A percentile compares a stretch with the other conserved stretches of the same genome.
These are phyloP conservation scores for Calliphora vicina DNA, from an alignment of 1,140 invertebrate genomes.

Conservation along the genomic window DNA sequence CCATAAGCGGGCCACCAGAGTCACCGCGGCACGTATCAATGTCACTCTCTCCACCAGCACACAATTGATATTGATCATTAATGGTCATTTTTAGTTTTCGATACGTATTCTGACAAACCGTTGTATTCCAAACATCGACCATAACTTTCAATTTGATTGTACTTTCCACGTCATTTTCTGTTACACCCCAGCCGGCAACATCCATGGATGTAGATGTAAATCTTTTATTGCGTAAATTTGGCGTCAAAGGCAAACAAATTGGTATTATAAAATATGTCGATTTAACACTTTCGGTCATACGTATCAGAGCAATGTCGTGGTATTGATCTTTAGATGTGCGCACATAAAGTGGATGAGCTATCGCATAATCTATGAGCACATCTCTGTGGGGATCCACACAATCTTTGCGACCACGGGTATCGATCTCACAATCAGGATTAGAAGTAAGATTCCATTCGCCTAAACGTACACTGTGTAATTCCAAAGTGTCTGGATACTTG, in stretches of 20 bases:
- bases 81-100: slow-evolving; percentile 48
- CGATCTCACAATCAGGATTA: slow-evolving; percentile 66
- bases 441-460: slow-evolving; percentile 71
- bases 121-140: slow-evolving; percentile 48
- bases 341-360: slow-evolving; percentile 71
- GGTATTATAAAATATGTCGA: slow-evolving; percentile 72
- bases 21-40: slow-evolving; percentile 77
- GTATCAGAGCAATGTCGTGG: slow-evolving; percentile 76
- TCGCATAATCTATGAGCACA: slow-evolving; percentile 67
- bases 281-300: slow-evolving; percentile 66
- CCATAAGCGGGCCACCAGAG: slow-evolving; percentile 75
- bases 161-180: slow-evolving; percentile 66
- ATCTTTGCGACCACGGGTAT: slow-evolving; percentile 50
- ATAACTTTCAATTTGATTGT: slow-evolving; percentile 48
- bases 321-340: slow-evolving; percentile 65
- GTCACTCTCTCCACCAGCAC: slow-evolving; percentile 70
- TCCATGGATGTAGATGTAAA: slow-evolving; percentile 67
- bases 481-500: slow-evolving; percentile 59
- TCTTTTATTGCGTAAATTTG: slow-evolving; percentile 54
- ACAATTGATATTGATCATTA: slow-evolving; percentile 66
- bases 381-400: slow-evolving; percentile 67
- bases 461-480: slow-evolving; percentile 65
- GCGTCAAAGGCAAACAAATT: slow-evolving; percentile 73
- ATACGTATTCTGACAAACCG: slow-evolving; percentile 48
- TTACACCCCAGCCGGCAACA: slow-evolving; percentile 85